Evolutionary conservation across 53 echinoderm and acorn worm genomes (phyloP), one percentile per base, ranked within the genome.

Genomic region (Temnopleurus reevesii): DNA sequence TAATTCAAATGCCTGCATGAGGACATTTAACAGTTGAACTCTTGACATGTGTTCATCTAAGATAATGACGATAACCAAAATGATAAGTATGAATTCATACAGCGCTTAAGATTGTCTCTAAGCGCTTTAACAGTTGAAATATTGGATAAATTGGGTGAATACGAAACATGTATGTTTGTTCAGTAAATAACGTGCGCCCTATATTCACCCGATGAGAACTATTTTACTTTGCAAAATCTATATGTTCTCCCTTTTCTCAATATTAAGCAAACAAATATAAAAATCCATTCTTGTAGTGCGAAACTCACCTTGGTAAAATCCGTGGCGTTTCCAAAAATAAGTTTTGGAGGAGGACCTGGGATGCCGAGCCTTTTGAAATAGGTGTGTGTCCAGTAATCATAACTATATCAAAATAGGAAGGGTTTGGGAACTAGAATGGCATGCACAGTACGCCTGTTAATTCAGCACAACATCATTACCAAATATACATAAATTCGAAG

Each of bases 301-400:
- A 2, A 41, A 27, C 38, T 71, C 71, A 71, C 71, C 71, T 21
- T 71, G 21, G 8, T 9, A 21, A 71, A 71, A 41, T 71, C 71
- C 38, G 41, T 19, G 5, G 71, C 71, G 27, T 71, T 71, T 5
- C 71, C 71, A 41, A 71, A 36, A 27, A 71, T 18, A 17, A 41
- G 71, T 41, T 71, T 71, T 15, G 71, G 71, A 38, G 71, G 71
- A 8, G 71, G 71, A 10, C 71, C 71, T 0, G 71, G 71, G 8
- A 71, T 71, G 8, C 71, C 71, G 21, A 71, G 71, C 41, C 71
- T 19, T 27, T 41, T 71, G 41, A 71, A 71, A 21, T 71, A 71
- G 2, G 71, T 71, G 21, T 71, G 71, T 8, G 71, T 71, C 71
- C 71, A 71, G 43, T n/a, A 71, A 71, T 71, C 71, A 71, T 71